A percentile compares a stretch with the other conserved stretches of the same genome.
phyloP scores from a whole-genome alignment of 2,888 invertebrate genomes.

The Ectemnius continuus region DNA sequence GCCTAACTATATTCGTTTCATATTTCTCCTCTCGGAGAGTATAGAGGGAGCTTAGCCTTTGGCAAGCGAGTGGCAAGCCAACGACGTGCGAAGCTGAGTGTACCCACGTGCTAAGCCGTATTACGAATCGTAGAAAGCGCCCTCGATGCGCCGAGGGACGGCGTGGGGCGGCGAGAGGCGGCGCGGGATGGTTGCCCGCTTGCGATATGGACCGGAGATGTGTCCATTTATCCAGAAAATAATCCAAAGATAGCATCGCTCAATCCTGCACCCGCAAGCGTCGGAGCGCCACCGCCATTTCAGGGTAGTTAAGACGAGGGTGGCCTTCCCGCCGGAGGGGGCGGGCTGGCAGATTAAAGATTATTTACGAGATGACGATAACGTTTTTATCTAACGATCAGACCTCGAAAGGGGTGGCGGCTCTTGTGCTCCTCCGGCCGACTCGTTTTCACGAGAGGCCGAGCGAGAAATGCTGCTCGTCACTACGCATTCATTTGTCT shows the following conservation, averaged over 20 bases:
- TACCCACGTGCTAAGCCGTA: constrained; percentile 62
- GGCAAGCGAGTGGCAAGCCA: not conserved
- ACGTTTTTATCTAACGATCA: constrained; percentile 73
- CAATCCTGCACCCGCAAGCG: constrained; percentile 37
- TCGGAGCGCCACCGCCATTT: constrained; percentile 29
- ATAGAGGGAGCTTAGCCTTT: not conserved
- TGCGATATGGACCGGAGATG: constrained; percentile 53
- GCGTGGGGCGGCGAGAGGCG: constrained; percentile 25
- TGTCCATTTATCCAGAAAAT: constrained; percentile 76
- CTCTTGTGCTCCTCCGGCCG: constrained; percentile 35
- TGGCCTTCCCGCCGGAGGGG: constrained; percentile 18
- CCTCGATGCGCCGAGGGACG: not conserved
- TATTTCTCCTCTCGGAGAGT: constrained; percentile 52
- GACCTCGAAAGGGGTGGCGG: constrained; percentile 58
- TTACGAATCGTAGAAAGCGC: constrained; percentile 55
- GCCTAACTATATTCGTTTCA: constrained; percentile 55
- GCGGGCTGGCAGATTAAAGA: constrained; percentile 69
- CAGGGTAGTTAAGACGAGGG: constrained; percentile 30
- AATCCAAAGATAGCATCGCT: constrained; percentile 68
- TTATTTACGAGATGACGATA: constrained; percentile 76
- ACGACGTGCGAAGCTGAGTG: constrained; percentile 54
- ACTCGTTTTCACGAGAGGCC: constrained; percentile 71
- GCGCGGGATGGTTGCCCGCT: constrained; percentile 22
- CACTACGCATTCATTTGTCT: constrained; percentile 75
- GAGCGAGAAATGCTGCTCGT: constrained; percentile 75